Percentiles rank a stretch among this genome's conserved stretches.
These are phyloP conservation scores for Nestor notabilis DNA, from an alignment of 2,113 vertebrate species.

Conservation along the genomic window DNA sequence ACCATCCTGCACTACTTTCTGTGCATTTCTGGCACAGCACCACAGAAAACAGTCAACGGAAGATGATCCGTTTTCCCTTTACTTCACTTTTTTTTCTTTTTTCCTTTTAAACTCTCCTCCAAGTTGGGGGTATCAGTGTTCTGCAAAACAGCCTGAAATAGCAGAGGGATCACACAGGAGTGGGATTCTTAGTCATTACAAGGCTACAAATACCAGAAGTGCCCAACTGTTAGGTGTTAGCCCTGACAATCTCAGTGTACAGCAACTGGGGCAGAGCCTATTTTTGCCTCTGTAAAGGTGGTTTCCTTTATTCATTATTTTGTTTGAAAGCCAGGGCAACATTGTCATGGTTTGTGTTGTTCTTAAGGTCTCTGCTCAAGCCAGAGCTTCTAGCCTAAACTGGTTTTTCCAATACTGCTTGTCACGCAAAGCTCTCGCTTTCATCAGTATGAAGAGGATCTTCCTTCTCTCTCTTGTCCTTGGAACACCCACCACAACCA, in stretches of 20 bases:
- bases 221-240: not conserved
- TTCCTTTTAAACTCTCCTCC: not conserved
- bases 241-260: not conserved
- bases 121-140: not conserved
- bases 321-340: not conserved
- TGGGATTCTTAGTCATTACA: not conserved
- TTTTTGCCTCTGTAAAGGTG: not conserved
- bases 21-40: not conserved
- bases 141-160: not conserved
- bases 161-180: not conserved
- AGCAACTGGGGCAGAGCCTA: not conserved
- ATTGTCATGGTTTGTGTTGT: not conserved
- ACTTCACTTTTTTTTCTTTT: not conserved
- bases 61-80: not conserved
- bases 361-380: not conserved
- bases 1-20: not conserved
- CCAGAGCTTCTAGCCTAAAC: not conserved
- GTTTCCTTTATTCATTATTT: not conserved
- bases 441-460: fast-evolving
- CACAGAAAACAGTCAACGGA: not conserved
- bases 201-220: not conserved
- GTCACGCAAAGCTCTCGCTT: not conserved
- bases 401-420: not conserved
- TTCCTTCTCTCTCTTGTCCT: not conserved
- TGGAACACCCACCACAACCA: not conserved